These are phyloP conservation scores for Columba livia DNA, from an alignment of 2,113 vertebrate species.

Conservation along the genomic window DNA sequence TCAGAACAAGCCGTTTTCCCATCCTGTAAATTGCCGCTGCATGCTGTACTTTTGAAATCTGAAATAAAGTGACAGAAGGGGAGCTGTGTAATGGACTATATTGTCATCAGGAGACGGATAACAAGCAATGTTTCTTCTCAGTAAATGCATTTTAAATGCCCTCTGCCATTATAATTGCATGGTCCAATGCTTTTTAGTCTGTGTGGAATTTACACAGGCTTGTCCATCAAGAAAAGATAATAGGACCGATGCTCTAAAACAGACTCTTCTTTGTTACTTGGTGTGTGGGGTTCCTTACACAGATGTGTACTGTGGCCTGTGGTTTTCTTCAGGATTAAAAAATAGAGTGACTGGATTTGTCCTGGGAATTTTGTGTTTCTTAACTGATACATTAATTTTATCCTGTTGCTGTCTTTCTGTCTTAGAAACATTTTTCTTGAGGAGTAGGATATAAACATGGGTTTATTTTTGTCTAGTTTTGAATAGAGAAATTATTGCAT, in stretches of 20 bases:
- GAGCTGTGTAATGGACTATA: neutral
- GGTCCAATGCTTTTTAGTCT: constrained; percentile 13
- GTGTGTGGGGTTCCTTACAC: neutral
- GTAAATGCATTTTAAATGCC: neutral
- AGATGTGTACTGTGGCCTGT: neutral
- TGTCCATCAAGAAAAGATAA: neutral
- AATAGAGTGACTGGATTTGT: neutral
- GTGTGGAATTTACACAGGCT: neutral
- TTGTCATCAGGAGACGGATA: neutral
- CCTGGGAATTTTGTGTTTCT: neutral
- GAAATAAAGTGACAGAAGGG: neutral
- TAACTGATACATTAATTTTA: neutral
- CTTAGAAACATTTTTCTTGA: neutral
- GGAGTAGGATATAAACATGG: neutral
- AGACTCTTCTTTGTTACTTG: neutral
- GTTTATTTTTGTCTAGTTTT: neutral
- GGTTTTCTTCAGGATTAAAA: constrained; percentile 3
- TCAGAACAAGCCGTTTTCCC: neutral
- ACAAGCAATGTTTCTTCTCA: neutral
- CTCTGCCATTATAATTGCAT: constrained; percentile 13
- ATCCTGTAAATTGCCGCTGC: neutral
- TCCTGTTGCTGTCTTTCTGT: neutral
- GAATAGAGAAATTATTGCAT: neutral
- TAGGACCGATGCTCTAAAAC: neutral
- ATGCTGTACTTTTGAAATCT: neutral